Base-by-base conservation (phyloP, 1,140 invertebrate species). In the Lordiphosa collinella region DNA sequence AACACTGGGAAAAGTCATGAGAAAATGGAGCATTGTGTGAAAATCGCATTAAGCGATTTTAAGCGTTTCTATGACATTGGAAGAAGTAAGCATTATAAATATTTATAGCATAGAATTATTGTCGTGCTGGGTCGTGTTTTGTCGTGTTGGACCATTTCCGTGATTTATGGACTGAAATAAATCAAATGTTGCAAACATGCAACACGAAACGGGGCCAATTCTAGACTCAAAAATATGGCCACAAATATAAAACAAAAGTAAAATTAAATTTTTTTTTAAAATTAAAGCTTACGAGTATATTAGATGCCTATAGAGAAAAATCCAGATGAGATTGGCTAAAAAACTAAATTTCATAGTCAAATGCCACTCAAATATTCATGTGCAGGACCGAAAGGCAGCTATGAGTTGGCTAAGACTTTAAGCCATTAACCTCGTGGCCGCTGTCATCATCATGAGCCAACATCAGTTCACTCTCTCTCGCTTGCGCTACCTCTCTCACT, bases 391-490 rank as follows among this genome's bases (percentile, higher is more conserved):
- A 12, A 14, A 13, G 31, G 6, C 11, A n/a, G 35, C 52, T 67
- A 34, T 31, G 55, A 36, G 59, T 52, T 43, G 56, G 37, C 65
- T 60, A 69, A 69, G 66, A 69, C 65, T 69, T 69, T 69, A 69
- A 69, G 66, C 66, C 66, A 69, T 69, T 69, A 69, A 69, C 66
- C 66, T 69, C 66, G 66, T 68, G 64, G 64, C 63, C 55, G 64
- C 64, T 67, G 64, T 68, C 64, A 69, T 69, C 66, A 49, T 67
- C 48, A 53, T 43, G 34, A 48, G 43, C 18, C 10, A 47, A 25
- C 50, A 47, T 13, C 62, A 48, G 61, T 31, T 12, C 49, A 10
- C 52, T 16, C 37, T 35, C 29, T 52, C 7, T 9, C 31, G 3
- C 48, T 62, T 18, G n/a, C 35, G 31, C 43, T 32, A 1, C 36